A percentile compares a stretch with the other conserved stretches of the same genome.
phyloP scores from a whole-genome alignment of 35 echinoderm and acorn worm species.

The Apostichopus japonicus region DNA sequence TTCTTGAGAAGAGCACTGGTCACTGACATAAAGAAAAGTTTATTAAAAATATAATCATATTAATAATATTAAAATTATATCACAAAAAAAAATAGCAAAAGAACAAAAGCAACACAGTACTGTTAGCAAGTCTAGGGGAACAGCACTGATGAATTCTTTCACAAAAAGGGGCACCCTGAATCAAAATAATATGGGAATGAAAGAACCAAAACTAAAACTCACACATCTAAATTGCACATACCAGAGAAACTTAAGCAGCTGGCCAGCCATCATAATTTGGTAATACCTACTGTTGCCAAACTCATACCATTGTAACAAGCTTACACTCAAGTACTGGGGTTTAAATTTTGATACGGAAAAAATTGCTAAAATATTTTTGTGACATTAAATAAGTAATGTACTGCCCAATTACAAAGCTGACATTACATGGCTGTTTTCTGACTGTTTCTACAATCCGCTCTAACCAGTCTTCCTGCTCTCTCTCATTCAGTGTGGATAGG shows the following conservation, averaged over 20 bases:
- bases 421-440: slow-evolving; percentile 91
- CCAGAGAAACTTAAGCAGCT: too few relatives aligned
- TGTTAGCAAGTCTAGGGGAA: too few relatives aligned
- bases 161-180: too few relatives aligned
- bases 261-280: too few relatives aligned
- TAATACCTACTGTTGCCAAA: background rate
- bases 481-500: slow-evolving; percentile 78
- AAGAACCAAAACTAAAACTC: too few relatives aligned
- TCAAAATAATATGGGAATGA: too few relatives aligned
- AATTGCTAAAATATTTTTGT: too few relatives aligned
- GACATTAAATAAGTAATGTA: background rate
- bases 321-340: background rate
- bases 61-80: background rate
- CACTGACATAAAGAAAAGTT: slow-evolving; percentile 60
- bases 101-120: too few relatives aligned
- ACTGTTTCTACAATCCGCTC: slow-evolving; percentile 91
- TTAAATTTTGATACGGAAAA: background rate
- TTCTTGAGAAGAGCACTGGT: slow-evolving; percentile 74
- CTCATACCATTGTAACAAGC: too few relatives aligned
- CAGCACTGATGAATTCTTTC: too few relatives aligned
- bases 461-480: slow-evolving; percentile 85
- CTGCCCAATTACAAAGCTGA: background rate
- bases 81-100: too few relatives aligned
- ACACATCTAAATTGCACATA: too few relatives aligned
- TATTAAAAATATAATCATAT: background rate